Percentiles rank a stretch among this genome's conserved stretches.
phyloP scores from a whole-genome alignment of 2,888 invertebrate genomes.

The Tiliacea aurago region DNA sequence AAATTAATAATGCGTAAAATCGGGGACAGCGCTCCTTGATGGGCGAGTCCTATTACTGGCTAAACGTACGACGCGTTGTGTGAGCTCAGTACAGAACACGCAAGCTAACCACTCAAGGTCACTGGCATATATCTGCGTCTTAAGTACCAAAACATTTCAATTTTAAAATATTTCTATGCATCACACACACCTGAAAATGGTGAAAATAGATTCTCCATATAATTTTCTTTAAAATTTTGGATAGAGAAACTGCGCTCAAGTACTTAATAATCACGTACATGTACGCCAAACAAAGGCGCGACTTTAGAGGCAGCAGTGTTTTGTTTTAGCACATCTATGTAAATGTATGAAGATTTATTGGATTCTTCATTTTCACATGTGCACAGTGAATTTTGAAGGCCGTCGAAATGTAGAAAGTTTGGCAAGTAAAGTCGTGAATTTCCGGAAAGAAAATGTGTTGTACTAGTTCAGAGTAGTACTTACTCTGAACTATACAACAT shows the following conservation, averaged over 20 bases:
- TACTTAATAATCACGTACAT: slow-evolving; percentile 25
- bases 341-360: slow-evolving; percentile 38
- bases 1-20: too few relatives aligned
- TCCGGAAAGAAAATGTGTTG: background rate
- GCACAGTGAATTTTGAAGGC: slow-evolving; percentile 18
- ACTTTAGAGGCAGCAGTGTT: slow-evolving; percentile 8
- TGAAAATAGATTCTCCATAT: slow-evolving; percentile 33
- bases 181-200: slow-evolving; percentile 17
- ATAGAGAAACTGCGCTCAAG: slow-evolving; percentile 20
- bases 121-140: too few relatives aligned
- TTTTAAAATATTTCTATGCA: background rate
- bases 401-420: slow-evolving; percentile 31
- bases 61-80: too few relatives aligned
- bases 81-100: too few relatives aligned
- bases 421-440: background rate
- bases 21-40: too few relatives aligned
- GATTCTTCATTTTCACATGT: slow-evolving; percentile 40
- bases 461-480: background rate
- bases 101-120: too few relatives aligned
- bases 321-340: slow-evolving; percentile 52
- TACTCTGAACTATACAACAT: too few relatives aligned
- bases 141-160: background rate
- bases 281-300: slow-evolving; percentile 38
- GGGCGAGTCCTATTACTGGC: too few relatives aligned
- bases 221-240: slow-evolving; percentile 15